Conservation (phyloP, 2,888 invertebrate species). For the Eurytoma adleriae region DNA sequence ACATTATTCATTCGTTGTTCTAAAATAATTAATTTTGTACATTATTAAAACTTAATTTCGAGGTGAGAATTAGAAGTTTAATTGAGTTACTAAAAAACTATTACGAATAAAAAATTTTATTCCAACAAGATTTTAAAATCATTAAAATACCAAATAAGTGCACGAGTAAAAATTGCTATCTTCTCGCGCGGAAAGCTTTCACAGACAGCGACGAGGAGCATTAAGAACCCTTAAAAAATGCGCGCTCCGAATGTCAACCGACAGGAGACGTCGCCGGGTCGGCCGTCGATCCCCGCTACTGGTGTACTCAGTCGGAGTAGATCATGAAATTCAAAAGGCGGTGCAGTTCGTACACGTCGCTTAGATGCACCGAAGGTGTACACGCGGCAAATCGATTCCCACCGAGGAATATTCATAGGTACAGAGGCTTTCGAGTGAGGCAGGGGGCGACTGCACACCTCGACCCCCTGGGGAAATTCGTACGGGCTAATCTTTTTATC, state of each 20-base stretch:
- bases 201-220: too few species aligned
- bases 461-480: conserved; percentile 34
- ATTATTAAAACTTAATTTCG: too few species aligned
- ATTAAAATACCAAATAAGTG: too few species aligned
- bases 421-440: neutral
- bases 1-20: too few species aligned
- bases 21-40: too few species aligned
- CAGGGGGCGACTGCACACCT: neutral
- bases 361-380: conserved; percentile 4
- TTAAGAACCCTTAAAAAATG: too few species aligned
- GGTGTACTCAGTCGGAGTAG: neutral
- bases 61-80: too few species aligned
- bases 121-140: too few species aligned
- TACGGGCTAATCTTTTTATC: conserved; percentile 40
- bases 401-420: conserved; percentile 40
- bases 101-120: too few species aligned
- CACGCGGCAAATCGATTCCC: conserved; percentile 33
- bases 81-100: too few species aligned
- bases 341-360: neutral
- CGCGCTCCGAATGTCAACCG: neutral
- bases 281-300: neutral
- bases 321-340: conserved; percentile 49
- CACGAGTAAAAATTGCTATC: too few species aligned
- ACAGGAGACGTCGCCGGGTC: neutral
- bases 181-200: too few species aligned